Base-by-base conservation (phyloP, 2,113 vertebrate genomes). In the Sitta europaea region DNA sequence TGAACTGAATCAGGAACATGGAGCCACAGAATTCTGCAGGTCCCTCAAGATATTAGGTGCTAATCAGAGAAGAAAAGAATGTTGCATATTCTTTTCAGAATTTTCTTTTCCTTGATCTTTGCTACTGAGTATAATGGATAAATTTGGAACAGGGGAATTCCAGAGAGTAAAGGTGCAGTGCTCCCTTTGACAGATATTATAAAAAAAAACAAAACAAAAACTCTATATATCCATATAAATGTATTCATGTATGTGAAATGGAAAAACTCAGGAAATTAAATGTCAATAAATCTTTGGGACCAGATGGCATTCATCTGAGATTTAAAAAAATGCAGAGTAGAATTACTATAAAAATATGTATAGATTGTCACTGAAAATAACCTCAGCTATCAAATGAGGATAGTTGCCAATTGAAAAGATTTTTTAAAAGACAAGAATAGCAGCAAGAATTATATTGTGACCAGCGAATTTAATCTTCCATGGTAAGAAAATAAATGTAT, bases 241-340 rank as follows among this genome's bases (percentile, higher is more conserved):
- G 22, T 27, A 33, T 47, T 55, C 57, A 15, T 71, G 29, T 68
- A 27, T 74, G 42, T 63, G 61, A 86, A 90, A 92, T 86, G 53
- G 36, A 92, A 93, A 67, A 90, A 63, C 63, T 93, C 68, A 77
- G 79, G 90, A 93, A 94, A 96, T 96, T 92, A 88, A 97, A 92
- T 94, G 88, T 63, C 93, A 94, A 40, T 94, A 94, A 93, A 90
- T 90, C 82, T 63, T 13, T 57, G 35, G 40, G 59, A 53, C 67
- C 94, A 95, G 92, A 96, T 95, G 87, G 75, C 51, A 74, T 80
- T 96, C 82, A 77, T 88, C 59, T 86, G 55, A 94, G 75, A 63
- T 72, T 95, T 86, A 57, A 63, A 86, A 93, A 85, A 74, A n/a
- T 0, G 0, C 81, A 43, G 42, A 82, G 48, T 53, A 74, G 75